These are phyloP conservation scores for Peromyscus melanophrys DNA, from an alignment of 2,797 vertebrate genomes.

Conservation along the genomic window DNA sequence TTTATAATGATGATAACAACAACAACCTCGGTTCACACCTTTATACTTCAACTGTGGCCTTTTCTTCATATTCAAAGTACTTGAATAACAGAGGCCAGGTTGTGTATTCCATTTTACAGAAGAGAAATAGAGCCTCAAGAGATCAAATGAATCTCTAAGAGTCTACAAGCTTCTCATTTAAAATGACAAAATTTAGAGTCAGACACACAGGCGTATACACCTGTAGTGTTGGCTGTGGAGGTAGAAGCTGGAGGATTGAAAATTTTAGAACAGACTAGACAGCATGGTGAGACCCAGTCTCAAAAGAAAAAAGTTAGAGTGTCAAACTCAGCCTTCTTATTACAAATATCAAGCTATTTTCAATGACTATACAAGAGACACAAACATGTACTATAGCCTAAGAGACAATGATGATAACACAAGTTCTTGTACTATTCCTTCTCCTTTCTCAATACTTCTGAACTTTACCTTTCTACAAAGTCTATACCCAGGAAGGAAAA, in stretches of 20 bases:
- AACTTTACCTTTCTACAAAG: background rate
- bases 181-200: background rate
- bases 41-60: background rate
- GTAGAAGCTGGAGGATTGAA: background rate
- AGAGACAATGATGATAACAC: background rate
- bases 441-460: slow-evolving; percentile 23
- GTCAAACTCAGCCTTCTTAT: background rate
- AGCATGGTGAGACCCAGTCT: background rate
- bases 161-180: background rate
- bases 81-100: background rate
- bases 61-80: background rate
- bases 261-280: background rate
- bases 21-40: background rate
- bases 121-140: background rate
- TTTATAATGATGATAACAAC: background rate
- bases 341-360: background rate
- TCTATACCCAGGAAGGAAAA: background rate
- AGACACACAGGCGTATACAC: fast-evolving
- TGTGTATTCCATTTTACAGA: background rate
- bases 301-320: background rate
- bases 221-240: background rate
- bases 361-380: background rate
- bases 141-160: slow-evolving; percentile 24
- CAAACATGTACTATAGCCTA: background rate
- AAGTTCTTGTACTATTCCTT: background rate